Base-by-base conservation (phyloP, 2,888 invertebrate genomes). In the Lamellibrachia satsuma region DNA sequence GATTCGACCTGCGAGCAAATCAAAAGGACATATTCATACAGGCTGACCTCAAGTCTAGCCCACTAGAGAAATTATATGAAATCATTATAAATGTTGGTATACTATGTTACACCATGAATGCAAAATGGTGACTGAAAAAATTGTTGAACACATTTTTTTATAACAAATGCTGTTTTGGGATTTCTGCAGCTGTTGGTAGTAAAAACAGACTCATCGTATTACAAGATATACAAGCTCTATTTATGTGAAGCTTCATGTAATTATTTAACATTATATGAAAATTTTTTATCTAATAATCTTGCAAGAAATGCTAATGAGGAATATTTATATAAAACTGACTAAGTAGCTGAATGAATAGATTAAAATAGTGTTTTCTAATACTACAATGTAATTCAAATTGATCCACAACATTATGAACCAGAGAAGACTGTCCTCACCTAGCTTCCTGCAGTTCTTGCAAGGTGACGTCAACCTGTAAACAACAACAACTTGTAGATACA, bases 381-480 rank as follows among this genome's bases (percentile, higher is more conserved):
- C 91, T 51, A 91, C 51, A 52, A 11, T 52, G 51, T 91, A 52
- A 7, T 22, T 7, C 22, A 52, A 55, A 52, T 52, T 52, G 4
- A 52, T 52, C 52, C 9, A 7, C 11, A 52, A 7, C 11, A 52
- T n/a, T n/a, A 7, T 90, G 39, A 92, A 55, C 27, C 91, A 11
- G 11, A 27, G 27, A 39, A 92, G 15, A 92, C 51, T 75, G 3
- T 7, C 90, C 52, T 52, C 92, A 94, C 94, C 96, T 95, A n/a
- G 95, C 92, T 90, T 94, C 93, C 93, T 97, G 96, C 91, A 99
- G 96, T 96, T 98, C 98, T 57, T 97, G 96, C 95, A 97, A 97
- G 0, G 97, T 97, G 2, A 99, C 97, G 97, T 99, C 97, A 22
- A 98, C 95, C 95, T 95, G 94, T 15, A 95, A 93, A 93, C 52